Percentiles rank a stretch among this genome's conserved stretches.
Conservation (phyloP, 2,888 invertebrate genomes). For the Punctoribates punctum region DNA sequence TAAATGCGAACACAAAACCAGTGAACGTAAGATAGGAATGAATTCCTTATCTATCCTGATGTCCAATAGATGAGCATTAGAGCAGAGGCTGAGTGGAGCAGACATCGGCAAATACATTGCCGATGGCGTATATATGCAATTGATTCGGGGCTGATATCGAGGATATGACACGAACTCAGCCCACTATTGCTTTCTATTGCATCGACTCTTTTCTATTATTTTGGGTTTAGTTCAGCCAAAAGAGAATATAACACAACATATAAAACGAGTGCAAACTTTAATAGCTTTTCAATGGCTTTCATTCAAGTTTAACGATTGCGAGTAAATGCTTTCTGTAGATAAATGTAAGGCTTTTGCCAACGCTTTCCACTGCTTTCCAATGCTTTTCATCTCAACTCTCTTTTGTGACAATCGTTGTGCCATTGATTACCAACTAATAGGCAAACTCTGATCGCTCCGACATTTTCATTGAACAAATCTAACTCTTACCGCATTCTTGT, state of each 20-base stretch:
- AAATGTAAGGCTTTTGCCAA: background rate
- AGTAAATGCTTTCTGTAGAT: slow-evolving; percentile 18
- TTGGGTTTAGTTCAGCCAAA: background rate
- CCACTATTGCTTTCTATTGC: background rate
- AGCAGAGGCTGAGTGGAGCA: background rate
- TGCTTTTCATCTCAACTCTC: background rate
- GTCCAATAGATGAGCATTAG: background rate
- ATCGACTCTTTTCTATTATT: background rate
- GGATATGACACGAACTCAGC: slow-evolving; percentile 17
- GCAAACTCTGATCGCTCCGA: too few relatives aligned
- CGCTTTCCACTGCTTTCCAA: too few relatives aligned
- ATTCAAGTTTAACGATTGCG: slow-evolving; percentile 8
- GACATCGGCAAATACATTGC: background rate
- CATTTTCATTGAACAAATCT: too few relatives aligned
- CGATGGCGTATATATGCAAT: slow-evolving; percentile 18
- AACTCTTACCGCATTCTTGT: too few relatives aligned
- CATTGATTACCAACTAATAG: background rate
- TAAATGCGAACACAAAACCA: background rate
- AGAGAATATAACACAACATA: background rate
- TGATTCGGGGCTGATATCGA: background rate
- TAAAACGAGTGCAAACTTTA: slow-evolving; percentile 32
- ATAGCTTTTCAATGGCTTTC: slow-evolving; percentile 28
- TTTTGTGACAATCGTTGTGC: background rate
- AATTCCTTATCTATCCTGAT: background rate
- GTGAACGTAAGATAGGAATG: background rate